Base-by-base conservation (phyloP, 2,888 invertebrate species). In the Lapara coniferarum region DNA sequence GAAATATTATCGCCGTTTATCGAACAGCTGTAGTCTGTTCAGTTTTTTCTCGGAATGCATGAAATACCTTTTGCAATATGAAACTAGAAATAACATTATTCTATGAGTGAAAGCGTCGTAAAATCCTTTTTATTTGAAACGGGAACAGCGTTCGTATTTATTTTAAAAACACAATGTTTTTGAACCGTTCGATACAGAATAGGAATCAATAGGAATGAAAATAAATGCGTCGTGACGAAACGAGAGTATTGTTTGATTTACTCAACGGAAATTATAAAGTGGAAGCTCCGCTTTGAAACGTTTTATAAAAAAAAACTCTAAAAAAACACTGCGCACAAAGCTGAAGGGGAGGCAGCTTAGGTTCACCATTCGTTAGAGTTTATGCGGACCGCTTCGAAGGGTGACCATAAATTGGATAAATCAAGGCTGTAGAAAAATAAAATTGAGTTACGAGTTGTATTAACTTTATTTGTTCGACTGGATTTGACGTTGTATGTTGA, bases 201-300 rank as follows among this genome's bases (percentile, higher is more conserved):
- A 8, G 19, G 55, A 19, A 19, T 55, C 19, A 13, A 19, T 19
- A 46, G 19, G 46, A 63, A 63, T 19, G 19, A 63, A 63, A 46
- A 46, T 16, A 44, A 46, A 44, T 16, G 46, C 19, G 16, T 63
- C 46, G 63, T 49, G 63, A 63, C 63, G 19, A 63, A 49, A 63
- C 59, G 16, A 46, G 46, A 63, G 49, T 19, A 63, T 49, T 63
- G 63, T 63, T 63, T 63, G 63, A 63, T 63, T 63, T 19, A 46
- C 49, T 46, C 19, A 16, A 13, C 63, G 63, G 63, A 63, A 49
- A 63, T 63, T 63, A 63, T 46, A 46, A 63, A 63, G 46, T 46
- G 57, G 49, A 63, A 19, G 63, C 63, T 46, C 46, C 19, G 49
- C 49, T 63, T 25, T 46, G 46, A 63, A 63, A 46, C 46, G 49